Conservation (phyloP, 2,113 vertebrate species). For the Spea multiplicata region DNA sequence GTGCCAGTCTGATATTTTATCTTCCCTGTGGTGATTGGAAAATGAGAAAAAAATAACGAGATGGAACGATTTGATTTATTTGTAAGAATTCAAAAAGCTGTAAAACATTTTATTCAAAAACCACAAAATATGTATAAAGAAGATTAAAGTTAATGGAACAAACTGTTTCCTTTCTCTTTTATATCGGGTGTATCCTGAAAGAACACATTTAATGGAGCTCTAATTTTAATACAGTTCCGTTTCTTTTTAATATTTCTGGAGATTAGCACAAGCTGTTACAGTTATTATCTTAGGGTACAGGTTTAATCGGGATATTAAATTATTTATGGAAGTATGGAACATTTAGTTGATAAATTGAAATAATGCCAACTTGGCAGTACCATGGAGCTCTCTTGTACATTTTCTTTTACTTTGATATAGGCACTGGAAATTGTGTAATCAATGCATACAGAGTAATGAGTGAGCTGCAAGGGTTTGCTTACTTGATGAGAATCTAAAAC, state of each 20-base stretch:
- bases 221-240: constrained; percentile 30
- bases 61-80: constrained; percentile 35
- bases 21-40: constrained; percentile 22
- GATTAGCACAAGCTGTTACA: constrained; percentile 19
- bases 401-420: too few species aligned
- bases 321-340: not conserved
- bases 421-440: too few species aligned
- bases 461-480: too few species aligned
- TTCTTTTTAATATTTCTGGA: constrained; percentile 15
- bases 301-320: not conserved
- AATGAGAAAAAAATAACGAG: constrained; percentile 42
- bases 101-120: constrained; percentile 41
- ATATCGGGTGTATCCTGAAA: constrained; percentile 15
- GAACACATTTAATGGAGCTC: constrained; percentile 30
- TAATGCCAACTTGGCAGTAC: constrained; percentile 20
- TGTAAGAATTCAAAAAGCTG: constrained; percentile 21
- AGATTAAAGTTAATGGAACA: constrained; percentile 41
- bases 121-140: constrained; percentile 40
- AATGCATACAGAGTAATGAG: too few species aligned
- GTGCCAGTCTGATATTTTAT: constrained; percentile 38
- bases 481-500: too few species aligned
- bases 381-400: not conserved
- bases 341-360: not conserved
- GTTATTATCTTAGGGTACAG: constrained; percentile 5
- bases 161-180: constrained; percentile 31